Evolutionary conservation across 2,113 vertebrate genomes (phyloP).

Genomic region (Eptesicus fuscus): DNA sequence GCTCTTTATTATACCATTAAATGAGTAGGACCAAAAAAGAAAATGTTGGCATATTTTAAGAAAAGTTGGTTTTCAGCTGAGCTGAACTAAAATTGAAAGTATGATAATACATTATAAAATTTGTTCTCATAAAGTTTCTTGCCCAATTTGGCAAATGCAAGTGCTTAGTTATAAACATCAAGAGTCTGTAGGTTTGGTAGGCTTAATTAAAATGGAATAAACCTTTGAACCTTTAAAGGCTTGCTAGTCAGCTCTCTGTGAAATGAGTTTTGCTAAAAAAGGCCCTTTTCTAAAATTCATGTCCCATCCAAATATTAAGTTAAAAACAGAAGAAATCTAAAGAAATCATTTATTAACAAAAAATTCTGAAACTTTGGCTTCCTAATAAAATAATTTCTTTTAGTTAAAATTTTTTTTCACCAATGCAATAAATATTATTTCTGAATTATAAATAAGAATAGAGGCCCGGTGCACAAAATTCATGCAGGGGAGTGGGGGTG

Average conservation of each 20-base stretch:
- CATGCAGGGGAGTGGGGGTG: no score
- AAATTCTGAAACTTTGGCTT: background rate
- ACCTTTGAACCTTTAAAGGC: conserved; percentile 15
- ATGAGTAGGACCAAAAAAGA: background rate
- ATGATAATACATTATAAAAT: conserved; percentile 44
- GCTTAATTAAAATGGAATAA: conserved; percentile 47
- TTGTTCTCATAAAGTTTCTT: conserved; percentile 33
- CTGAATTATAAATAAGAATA: background rate
- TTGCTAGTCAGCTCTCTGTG: conserved; percentile 10
- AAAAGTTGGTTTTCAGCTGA: conserved; percentile 11
- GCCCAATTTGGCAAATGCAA: conserved; percentile 29
- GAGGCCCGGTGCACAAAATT: no score
- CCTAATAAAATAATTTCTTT: background rate
- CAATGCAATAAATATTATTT: background rate
- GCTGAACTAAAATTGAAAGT: conserved; percentile 36
- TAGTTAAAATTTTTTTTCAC: background rate
- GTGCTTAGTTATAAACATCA: conserved; percentile 10
- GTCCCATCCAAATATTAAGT: background rate
- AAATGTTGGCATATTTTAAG: background rate
- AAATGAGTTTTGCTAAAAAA: conserved; percentile 47
- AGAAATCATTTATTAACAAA: background rate
- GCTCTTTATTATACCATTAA: background rate
- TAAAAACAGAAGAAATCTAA: background rate
- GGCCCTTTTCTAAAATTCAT: background rate
- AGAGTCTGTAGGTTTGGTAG: background rate